These are phyloP conservation scores for Gnatocerus cornutus DNA, from an alignment of 2,888 invertebrate genomes.

Conservation along the genomic window DNA sequence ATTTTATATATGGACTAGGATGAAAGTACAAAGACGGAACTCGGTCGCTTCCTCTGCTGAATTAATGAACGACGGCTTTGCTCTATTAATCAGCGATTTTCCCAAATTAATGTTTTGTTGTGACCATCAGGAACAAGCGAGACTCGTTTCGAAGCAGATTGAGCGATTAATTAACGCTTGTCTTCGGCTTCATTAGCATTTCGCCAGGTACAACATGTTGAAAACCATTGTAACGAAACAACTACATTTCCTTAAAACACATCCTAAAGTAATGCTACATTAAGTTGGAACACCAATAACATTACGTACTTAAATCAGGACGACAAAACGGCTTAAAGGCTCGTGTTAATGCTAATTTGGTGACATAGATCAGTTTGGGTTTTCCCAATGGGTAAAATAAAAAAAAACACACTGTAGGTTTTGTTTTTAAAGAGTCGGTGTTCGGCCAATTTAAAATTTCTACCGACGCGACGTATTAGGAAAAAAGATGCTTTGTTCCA, in stretches of 20 bases:
- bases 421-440: too few species aligned
- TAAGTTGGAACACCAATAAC: too few species aligned
- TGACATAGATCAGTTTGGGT: too few species aligned
- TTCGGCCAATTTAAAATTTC: too few species aligned
- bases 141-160: slow-evolving; percentile 19
- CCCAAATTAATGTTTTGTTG: slow-evolving; percentile 24
- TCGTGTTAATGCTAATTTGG: too few species aligned
- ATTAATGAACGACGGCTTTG: slow-evolving; percentile 19
- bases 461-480: too few species aligned
- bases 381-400: too few species aligned
- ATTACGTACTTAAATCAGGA: too few species aligned
- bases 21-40: slow-evolving; percentile 37
- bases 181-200: slow-evolving; percentile 21
- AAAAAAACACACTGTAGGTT: too few species aligned
- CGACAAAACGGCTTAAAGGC: too few species aligned
- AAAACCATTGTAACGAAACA: slow-evolving; percentile 15
- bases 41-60: slow-evolving; percentile 33
- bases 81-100: slow-evolving; percentile 40
- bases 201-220: slow-evolving; percentile 9
- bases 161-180: slow-evolving; percentile 24
- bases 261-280: not conserved
- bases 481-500: too few species aligned
- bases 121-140: not conserved
- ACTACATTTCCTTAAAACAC: slow-evolving; percentile 16
- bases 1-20: slow-evolving; percentile 33